Conservation (phyloP, 1,140 invertebrate species). For the Leptinotarsa defecta region DNA sequence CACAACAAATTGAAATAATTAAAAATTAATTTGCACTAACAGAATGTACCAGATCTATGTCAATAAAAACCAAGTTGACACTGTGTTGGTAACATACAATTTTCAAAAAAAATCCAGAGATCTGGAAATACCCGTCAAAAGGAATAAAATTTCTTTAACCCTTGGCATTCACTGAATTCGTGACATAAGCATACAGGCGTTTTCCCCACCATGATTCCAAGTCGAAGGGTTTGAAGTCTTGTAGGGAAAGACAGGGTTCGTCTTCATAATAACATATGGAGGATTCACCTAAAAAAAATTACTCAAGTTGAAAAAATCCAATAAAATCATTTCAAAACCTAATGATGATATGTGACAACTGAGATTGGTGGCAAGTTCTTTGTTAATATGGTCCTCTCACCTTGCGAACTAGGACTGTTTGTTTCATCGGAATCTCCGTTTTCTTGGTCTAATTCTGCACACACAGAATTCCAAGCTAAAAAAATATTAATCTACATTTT, state of each 20-base stretch:
- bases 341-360: no score
- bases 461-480: constrained; percentile 49
- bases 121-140: not conserved
- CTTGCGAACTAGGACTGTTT: constrained; percentile 6
- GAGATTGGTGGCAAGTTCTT: no score
- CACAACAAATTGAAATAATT: not conserved
- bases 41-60: not conserved
- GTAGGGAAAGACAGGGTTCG: constrained; percentile 68
- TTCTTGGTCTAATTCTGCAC: constrained; percentile 43
- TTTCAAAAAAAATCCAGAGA: not conserved
- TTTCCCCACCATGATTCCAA: constrained; percentile 88
- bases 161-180: constrained; percentile 21
- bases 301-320: not conserved
- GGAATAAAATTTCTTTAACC: not conserved
- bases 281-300: constrained; percentile 36
- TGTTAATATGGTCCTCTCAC: not conserved
- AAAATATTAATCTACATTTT: constrained; percentile 23
- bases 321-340: not conserved
- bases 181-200: constrained; percentile 60
- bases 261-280: constrained; percentile 72
- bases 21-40: not conserved
- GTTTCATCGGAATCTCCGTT: constrained; percentile 28
- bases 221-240: constrained; percentile 85
- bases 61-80: not conserved
- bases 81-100: not conserved